A percentile compares a stretch with the other conserved stretches of the same genome.
Conservation (phyloP, 2,888 invertebrate genomes). For the Trypoxylon attenuatum region DNA sequence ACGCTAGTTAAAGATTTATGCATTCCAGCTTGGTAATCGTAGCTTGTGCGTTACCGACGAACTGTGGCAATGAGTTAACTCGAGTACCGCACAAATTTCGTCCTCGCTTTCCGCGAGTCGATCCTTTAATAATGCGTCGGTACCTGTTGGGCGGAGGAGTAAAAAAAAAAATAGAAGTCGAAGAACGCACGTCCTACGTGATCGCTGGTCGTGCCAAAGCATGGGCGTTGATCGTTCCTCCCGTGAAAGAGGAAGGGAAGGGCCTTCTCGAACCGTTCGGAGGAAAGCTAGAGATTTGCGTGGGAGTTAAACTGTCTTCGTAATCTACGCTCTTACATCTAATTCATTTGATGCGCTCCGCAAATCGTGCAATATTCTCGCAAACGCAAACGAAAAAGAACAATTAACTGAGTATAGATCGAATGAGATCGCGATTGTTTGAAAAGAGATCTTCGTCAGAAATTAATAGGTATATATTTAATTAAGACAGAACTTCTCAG, state of each 20-base stretch:
- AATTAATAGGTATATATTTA: too few species aligned
- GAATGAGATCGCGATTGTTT: too few species aligned
- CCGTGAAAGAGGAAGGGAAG: constrained; percentile 2
- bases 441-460: too few species aligned
- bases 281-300: constrained; percentile 25
- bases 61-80: constrained; percentile 10
- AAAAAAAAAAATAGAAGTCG: constrained; percentile 19
- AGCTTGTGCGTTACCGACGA: background rate
- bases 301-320: constrained; percentile 26
- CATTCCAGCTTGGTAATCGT: constrained; percentile 11
- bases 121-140: constrained; percentile 31
- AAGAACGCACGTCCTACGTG: constrained; percentile 42
- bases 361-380: constrained; percentile 11
- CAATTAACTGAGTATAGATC: constrained; percentile 13
- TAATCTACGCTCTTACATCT: constrained; percentile 11
- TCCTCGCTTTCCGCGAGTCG: constrained; percentile 1
- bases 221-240: constrained; percentile 43
- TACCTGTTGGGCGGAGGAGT: constrained; percentile 10
- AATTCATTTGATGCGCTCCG: constrained; percentile 32
- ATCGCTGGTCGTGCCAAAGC: constrained; percentile 24
- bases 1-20: constrained; percentile 6
- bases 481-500: too few species aligned
- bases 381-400: constrained; percentile 5
- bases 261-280: constrained; percentile 5
- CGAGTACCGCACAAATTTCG: constrained; percentile 6